Evolutionary conservation across 2,113 vertebrate genomes (phyloP), one percentile per base, ranked within the genome.

Genomic region (Todiramphus chloris): DNA sequence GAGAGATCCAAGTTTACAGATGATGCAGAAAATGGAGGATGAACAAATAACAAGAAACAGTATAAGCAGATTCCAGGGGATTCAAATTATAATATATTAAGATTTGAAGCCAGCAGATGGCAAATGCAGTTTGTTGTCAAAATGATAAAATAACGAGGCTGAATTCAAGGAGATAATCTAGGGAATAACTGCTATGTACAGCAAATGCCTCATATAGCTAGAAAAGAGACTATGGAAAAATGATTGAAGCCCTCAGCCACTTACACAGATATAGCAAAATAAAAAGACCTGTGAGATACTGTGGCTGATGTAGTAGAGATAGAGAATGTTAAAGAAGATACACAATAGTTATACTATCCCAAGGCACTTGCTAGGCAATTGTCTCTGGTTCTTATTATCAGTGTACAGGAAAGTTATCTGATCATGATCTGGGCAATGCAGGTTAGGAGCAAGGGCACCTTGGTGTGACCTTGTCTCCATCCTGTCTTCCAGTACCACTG

Each of bases 141-240:
- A 92, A 96, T 80, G 90, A 92, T 91, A 90, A 94, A 97, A 96
- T 90, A 91, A 96, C 50, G 92, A 96, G 60, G 13, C 56, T 89
- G 64, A 94, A 94, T 89, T 93, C 63, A 89, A 75, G 55, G 80
- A 87, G 48, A 56, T 60, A 69, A 60, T 58, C 82, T 73, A 94
- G 95, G 80, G 91, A 96, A 96, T 95, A 91, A 67, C 37, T 90
- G 44, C 69, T 90, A 59, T 44, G 69, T 64, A 59, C 43, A 92
- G 73, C 46, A 93, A 93, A 60, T 0, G 6, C 67, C 58, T 88
- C 63, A 55, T 73, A 16, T 63, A 80, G 87, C 88, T 78, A 92
- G 73, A 75, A 90, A 95, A 78, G 44, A 70, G 41, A 66, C 77
- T 84, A 89, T 48, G 74, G 76, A 67, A 87, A 94, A 95, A 70